A percentile compares a stretch with the other conserved stretches of the same genome.
Conservation (phyloP, 2,797 vertebrate genomes). For the Emys orbicularis region DNA sequence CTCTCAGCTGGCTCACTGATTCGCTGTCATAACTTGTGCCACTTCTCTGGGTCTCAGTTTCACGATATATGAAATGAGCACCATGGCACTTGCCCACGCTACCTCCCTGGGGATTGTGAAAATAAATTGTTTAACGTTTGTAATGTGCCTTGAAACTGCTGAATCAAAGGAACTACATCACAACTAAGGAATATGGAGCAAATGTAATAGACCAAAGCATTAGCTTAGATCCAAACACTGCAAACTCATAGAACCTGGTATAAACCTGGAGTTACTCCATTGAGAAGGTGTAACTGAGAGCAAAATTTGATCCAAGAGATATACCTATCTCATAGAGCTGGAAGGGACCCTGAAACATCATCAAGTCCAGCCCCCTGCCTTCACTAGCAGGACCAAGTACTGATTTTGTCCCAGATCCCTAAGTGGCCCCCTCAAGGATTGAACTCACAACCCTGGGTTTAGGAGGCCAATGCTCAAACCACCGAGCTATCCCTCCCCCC, state of each 20-base stretch:
- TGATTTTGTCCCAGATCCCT: too few relatives aligned
- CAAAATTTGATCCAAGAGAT: slow-evolving; percentile 39
- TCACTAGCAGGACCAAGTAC: too few relatives aligned
- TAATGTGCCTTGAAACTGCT: slow-evolving; percentile 24
- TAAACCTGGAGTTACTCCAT: slow-evolving; percentile 25
- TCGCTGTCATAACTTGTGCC: not conserved
- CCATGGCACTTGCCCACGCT: not conserved
- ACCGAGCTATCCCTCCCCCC: too few relatives aligned
- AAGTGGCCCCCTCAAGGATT: too few relatives aligned
- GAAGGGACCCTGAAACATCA: too few relatives aligned
- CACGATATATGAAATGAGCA: not conserved
- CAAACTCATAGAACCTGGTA: rapidly evolving
- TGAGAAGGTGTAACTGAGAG: slow-evolving; percentile 51
- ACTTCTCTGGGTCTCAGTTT: not conserved
- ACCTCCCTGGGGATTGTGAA: rapidly evolving
- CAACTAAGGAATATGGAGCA: not conserved
- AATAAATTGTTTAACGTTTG: slow-evolving; percentile 49
- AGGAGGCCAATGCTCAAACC: too few relatives aligned
- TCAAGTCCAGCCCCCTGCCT: too few relatives aligned
- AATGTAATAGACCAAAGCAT: slow-evolving; percentile 45
- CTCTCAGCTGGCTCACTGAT: not conserved
- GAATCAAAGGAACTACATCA: slow-evolving; percentile 49
- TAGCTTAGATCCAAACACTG: not conserved
- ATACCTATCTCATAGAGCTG: too few relatives aligned
- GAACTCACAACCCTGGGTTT: too few relatives aligned